phyloP scores from a whole-genome alignment of 2,888 invertebrate species.

The Operophtera brumata region DNA sequence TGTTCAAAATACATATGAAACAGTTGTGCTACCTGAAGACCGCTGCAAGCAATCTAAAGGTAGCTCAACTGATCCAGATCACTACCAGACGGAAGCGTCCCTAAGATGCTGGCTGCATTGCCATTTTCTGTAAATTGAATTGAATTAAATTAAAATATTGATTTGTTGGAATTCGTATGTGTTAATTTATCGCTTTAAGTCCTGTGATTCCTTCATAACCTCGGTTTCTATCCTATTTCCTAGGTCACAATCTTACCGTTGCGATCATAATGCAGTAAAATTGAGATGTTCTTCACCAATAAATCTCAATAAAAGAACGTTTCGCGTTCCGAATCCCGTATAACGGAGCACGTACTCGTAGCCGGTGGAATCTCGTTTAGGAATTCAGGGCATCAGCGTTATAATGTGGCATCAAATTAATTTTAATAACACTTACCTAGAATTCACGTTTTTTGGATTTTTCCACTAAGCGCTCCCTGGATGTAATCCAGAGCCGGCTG shows the following conservation, averaged over 20 bases:
- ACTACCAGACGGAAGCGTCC: too few species aligned
- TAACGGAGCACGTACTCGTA: slow-evolving; percentile 10
- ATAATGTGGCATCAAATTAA: slow-evolving; percentile 44
- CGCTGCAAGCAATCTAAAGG: too few species aligned
- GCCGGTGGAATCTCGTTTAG: slow-evolving; percentile 39
- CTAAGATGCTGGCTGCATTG: too few species aligned
- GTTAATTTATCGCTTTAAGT: too few species aligned
- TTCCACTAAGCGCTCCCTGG: slow-evolving; percentile 7
- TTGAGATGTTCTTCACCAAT: background rate
- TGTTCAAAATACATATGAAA: too few species aligned
- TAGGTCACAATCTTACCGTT: background rate
- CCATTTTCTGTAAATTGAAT: too few species aligned
- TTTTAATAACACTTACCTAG: slow-evolving; percentile 42
- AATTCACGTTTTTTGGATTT: slow-evolving; percentile 28
- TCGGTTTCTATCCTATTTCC: too few species aligned
- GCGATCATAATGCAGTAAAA: background rate
- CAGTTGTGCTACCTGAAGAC: too few species aligned
- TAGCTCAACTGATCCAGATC: too few species aligned
- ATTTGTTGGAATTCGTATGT: too few species aligned
- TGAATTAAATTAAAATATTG: too few species aligned
- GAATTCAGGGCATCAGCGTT: slow-evolving; percentile 37
- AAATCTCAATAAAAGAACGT: slow-evolving; percentile 8
- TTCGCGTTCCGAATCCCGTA: slow-evolving; percentile 1
- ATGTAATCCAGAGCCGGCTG: slow-evolving; percentile 9
- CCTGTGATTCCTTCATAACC: too few species aligned